Base-by-base conservation (phyloP, 2,888 invertebrate genomes). In the Rugalucina vietnamica region DNA sequence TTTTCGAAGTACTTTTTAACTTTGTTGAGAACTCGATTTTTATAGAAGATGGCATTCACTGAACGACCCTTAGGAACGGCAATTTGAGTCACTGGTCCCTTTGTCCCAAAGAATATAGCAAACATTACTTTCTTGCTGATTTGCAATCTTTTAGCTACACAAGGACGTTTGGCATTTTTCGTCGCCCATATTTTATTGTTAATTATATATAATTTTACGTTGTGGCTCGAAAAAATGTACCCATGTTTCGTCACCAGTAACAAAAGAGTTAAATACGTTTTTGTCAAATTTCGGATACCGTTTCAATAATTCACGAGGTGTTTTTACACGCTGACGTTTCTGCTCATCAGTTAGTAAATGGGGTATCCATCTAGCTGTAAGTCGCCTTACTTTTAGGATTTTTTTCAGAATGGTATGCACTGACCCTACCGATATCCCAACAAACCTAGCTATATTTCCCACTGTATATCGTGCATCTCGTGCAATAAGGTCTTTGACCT, bases 181-280 rank as follows among this genome's bases (percentile, higher is more conserved):
- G 43, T 73, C 18, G 49, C 50, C 32, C 49, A 50, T 50, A 50
- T 49, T 49, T 50, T 29, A 32, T 73, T 73, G 49, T 73, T 29
- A 5, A 49, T 21, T 50, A n/a, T n/a, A n/a, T n/a, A n/a, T n/a
- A n/a, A n/a, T n/a, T n/a, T 57, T 21, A n/a, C n/a, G n/a, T n/a
- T n/a, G n/a, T n/a, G n/a, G n/a, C n/a, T 32, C 8, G 1, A 1
- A 65, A 34, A 65, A 54, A 29, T 54, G 32, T 0, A 75, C 57
- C 75, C 36, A 57, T 36, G 34, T 75, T 75, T 60, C 75, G 24
- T 75, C 75, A 29, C 60, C 75, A 12, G 36, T 75, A 18, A 75
- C 57, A 34, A 54, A 50, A 34, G 57, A 8, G 39, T 49, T 49
- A n/a, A 75, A 75, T 60, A 75, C 27, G 5, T 29, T 4, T 27